phyloP scores from a whole-genome alignment of 2,797 vertebrate genomes.

The Labroides dimidiatus region DNA sequence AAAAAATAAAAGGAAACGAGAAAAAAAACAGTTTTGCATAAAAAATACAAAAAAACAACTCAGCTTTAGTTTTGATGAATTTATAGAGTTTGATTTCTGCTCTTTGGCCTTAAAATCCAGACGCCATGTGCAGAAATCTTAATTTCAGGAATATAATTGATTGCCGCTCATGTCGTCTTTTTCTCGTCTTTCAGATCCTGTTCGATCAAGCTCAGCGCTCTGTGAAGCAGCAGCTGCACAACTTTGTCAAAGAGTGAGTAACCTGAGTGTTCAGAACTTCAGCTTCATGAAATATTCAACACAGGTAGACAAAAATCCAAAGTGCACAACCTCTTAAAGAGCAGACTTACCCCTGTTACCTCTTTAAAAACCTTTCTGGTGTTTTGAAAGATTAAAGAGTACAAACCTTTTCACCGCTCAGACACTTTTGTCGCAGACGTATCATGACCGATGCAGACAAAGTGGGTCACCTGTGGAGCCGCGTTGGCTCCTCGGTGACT shows the following conservation, averaged over 20 bases:
- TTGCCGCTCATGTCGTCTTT: background rate
- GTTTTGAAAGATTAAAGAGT: slow-evolving; percentile 58
- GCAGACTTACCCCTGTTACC: slow-evolving; percentile 9
- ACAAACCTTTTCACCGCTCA: slow-evolving; percentile 15
- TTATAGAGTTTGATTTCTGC: no score
- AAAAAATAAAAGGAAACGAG: no score
- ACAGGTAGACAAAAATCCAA: slow-evolving; percentile 24
- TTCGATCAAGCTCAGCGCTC: slow-evolving; percentile 98
- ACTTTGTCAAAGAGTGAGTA: slow-evolving; percentile 98
- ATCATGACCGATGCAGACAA: slow-evolving; percentile 14
- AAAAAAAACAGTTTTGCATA: no score
- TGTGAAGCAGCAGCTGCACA: slow-evolving; percentile 95
- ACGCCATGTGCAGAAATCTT: background rate
- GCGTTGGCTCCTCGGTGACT: background rate
- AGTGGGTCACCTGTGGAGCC: slow-evolving; percentile 12
- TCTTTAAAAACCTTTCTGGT: slow-evolving; percentile 44
- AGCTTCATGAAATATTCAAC: slow-evolving; percentile 42
- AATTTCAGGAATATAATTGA: background rate
- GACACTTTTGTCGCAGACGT: slow-evolving; percentile 1
- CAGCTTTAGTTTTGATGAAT: no score
- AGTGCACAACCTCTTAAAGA: slow-evolving; percentile 34
- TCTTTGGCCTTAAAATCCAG: no score
- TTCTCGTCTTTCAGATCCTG: slow-evolving; percentile 87
- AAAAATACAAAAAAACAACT: no score
- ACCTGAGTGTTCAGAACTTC: background rate